These are phyloP conservation scores for Dione vanillae DNA, from an alignment of 2,888 invertebrate genomes.

Conservation along the genomic window DNA sequence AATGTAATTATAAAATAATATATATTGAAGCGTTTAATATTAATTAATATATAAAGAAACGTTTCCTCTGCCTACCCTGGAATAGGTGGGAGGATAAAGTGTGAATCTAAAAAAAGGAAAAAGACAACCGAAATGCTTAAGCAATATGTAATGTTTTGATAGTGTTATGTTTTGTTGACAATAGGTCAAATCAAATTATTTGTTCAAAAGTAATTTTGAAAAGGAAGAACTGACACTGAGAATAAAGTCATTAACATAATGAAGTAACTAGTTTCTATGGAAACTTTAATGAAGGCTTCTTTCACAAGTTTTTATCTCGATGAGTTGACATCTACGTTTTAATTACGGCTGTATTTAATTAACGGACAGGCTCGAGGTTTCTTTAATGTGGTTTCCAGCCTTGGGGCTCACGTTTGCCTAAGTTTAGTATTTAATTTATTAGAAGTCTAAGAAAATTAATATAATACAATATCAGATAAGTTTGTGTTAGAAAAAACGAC, in stretches of 20 bases:
- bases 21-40: too few relatives aligned
- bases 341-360: constrained; percentile 30
- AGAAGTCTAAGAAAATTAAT: neutral
- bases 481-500: too few relatives aligned
- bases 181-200: neutral
- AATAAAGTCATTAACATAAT: constrained; percentile 4
- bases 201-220: neutral
- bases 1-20: too few relatives aligned
- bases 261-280: constrained; percentile 13
- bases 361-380: constrained; percentile 21
- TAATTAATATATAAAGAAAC: too few relatives aligned
- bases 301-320: constrained; percentile 22
- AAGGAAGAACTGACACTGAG: neutral
- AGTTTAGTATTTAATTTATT: neutral
- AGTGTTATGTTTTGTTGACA: neutral
- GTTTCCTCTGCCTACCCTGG: too few relatives aligned
- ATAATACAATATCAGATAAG: neutral
- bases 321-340: constrained; percentile 24
- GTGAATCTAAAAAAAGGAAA: too few relatives aligned
- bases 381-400: constrained; percentile 36
- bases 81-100: too few relatives aligned
- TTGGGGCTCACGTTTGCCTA: constrained; percentile 2
- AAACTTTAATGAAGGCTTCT: constrained; percentile 17
- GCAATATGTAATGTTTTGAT: too few relatives aligned
- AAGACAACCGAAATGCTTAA: too few relatives aligned